These are phyloP conservation scores for Piprites chloris DNA, from an alignment of 2,113 vertebrate species.

Conservation along the genomic window DNA sequence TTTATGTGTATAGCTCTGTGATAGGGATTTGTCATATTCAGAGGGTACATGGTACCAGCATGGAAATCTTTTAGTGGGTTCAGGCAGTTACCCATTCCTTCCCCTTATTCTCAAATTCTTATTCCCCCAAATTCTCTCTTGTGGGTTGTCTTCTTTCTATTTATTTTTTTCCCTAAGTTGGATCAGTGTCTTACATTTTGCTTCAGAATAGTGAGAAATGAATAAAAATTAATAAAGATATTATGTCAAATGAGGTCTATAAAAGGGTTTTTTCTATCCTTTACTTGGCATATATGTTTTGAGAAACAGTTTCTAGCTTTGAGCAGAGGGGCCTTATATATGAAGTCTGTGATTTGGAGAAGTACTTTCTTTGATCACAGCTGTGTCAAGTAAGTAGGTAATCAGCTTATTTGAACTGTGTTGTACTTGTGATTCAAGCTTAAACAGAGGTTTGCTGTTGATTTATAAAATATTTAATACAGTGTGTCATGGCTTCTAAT, in stretches of 20 bases:
- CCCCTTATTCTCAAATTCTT: accelerated
- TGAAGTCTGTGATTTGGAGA: neutral
- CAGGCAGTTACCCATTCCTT: neutral
- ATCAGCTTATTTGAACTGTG: neutral
- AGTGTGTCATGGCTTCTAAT: neutral
- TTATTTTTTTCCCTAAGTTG: neutral
- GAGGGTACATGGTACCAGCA: neutral
- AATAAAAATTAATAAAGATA: neutral
- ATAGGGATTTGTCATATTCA: neutral
- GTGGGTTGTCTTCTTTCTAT: neutral
- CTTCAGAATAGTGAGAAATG: neutral
- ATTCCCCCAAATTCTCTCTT: too few species aligned
- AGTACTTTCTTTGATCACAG: neutral
- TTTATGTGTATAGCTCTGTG: neutral
- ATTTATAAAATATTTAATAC: neutral
- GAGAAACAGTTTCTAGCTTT: neutral
- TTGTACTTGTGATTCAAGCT: neutral
- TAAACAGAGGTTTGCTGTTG: neutral
- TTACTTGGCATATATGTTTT: neutral
- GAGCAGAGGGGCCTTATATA: neutral
- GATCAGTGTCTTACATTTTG: neutral
- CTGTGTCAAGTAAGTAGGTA: neutral
- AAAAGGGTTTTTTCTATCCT: neutral
- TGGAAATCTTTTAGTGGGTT: neutral
- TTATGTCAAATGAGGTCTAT: neutral